These are phyloP conservation scores for Jaculus jaculus DNA, from an alignment of 2,113 vertebrate genomes.

Conservation along the genomic window DNA sequence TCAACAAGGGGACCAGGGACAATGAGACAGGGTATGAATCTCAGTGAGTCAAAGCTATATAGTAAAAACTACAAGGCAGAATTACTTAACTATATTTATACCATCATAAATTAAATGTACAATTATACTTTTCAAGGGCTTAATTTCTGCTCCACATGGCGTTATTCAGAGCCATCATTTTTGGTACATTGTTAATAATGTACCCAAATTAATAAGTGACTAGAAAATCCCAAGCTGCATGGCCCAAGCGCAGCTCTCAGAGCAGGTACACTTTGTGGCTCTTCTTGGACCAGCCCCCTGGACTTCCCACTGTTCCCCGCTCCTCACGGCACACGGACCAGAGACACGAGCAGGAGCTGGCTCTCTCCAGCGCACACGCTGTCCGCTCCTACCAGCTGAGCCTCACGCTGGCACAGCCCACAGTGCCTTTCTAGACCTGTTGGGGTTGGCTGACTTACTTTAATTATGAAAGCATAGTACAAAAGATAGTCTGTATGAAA, in stretches of 20 bases:
- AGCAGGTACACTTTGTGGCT: not conserved
- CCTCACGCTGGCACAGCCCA: not conserved
- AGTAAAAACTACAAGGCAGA: not conserved
- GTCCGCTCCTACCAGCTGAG: not conserved
- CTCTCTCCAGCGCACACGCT: not conserved
- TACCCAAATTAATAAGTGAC: not conserved
- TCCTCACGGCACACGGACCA: not conserved
- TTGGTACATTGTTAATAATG: not conserved
- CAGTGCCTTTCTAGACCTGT: not conserved
- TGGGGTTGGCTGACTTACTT: not conserved
- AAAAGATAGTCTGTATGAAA: constrained; percentile 47
- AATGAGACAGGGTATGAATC: not conserved
- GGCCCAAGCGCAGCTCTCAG: not conserved
- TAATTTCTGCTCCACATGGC: not conserved
- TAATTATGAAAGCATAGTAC: constrained; percentile 31
- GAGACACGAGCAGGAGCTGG: not conserved
- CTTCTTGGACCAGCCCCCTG: not conserved
- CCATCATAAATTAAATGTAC: not conserved
- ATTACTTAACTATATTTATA: not conserved
- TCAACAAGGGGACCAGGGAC: not conserved
- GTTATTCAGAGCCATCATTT: not conserved
- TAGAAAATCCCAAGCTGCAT: not conserved
- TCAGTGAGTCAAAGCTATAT: not conserved
- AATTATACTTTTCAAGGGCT: not conserved
- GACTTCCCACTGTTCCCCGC: accelerated